These are phyloP conservation scores for Chiloscyllium plagiosum DNA, from an alignment of 2,113 vertebrate genomes.

Conservation along the genomic window DNA sequence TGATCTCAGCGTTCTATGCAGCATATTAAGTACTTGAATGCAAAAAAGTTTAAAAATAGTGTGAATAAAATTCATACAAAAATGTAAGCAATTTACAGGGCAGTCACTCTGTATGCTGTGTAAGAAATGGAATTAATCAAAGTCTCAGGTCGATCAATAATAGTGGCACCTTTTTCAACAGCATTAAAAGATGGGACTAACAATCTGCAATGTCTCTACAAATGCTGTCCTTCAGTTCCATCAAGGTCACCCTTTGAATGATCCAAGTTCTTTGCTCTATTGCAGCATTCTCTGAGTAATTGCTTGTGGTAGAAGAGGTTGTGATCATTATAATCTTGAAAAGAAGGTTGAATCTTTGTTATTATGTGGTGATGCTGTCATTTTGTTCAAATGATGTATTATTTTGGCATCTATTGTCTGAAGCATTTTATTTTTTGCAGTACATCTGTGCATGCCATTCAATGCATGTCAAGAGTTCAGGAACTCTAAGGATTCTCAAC, in stretches of 20 bases:
- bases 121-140: constrained; percentile 42
- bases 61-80: constrained; percentile 40
- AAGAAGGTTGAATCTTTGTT: not conserved
- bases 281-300: not conserved
- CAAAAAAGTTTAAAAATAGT: not conserved
- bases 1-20: not conserved
- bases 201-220: not conserved
- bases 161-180: constrained; percentile 27
- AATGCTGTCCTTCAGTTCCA: not conserved
- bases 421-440: not conserved
- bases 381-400: not conserved
- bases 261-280: not conserved
- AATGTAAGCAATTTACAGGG: constrained; percentile 40
- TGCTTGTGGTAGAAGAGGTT: constrained; percentile 6
- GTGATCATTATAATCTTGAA: constrained; percentile 11
- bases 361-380: not conserved
- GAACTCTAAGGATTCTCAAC: not conserved
- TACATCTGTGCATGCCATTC: not conserved
- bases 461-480: not conserved
- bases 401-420: not conserved
- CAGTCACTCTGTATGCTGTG: constrained; percentile 35
- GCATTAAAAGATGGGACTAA: not conserved
- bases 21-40: not conserved
- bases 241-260: not conserved
- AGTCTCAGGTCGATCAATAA: constrained; percentile 41